Conservation (phyloP, 2,888 invertebrate genomes). For the Alviniconcha strummeri region DNA sequence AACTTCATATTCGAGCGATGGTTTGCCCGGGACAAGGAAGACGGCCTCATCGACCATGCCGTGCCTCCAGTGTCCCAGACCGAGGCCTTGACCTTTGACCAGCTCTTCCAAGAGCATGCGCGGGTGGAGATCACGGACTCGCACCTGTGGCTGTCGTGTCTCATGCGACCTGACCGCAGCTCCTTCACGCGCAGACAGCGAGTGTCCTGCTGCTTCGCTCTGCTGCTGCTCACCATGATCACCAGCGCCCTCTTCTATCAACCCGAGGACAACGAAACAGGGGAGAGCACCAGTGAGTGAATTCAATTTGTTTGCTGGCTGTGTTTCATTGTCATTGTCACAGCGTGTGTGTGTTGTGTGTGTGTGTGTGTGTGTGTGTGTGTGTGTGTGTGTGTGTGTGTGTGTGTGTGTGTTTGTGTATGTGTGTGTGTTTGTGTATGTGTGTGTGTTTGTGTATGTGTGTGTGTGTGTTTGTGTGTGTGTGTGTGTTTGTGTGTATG, state of each 20-base stretch:
- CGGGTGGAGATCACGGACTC: constrained; percentile 71
- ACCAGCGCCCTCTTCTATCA: constrained; percentile 47
- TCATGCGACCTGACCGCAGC: constrained; percentile 72
- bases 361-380: too few species aligned
- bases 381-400: too few species aligned
- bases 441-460: too few species aligned
- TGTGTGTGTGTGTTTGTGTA: too few species aligned
- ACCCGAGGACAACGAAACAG: constrained; percentile 15
- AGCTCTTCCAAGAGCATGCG: constrained; percentile 69
- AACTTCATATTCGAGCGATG: constrained; percentile 68
- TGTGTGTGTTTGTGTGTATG: too few species aligned
- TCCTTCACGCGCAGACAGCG: constrained; percentile 61
- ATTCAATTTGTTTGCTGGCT: too few species aligned
- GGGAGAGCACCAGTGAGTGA: neutral
- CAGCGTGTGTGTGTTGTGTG: too few species aligned
- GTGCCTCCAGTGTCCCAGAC: constrained; percentile 69
- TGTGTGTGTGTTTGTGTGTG: too few species aligned
- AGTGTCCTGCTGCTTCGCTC: constrained; percentile 39
- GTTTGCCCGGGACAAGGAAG: constrained; percentile 69
- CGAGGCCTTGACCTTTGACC: constrained; percentile 68
- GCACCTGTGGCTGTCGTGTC: constrained; percentile 75
- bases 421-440: too few species aligned
- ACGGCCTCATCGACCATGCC: constrained; percentile 72
- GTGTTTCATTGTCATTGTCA: too few species aligned
- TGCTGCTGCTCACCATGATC: constrained; percentile 46